Percentiles rank a stretch among this genome's conserved stretches.
Conservation (phyloP, 2,797 vertebrate species). For the Enteromius mattozi region DNA sequence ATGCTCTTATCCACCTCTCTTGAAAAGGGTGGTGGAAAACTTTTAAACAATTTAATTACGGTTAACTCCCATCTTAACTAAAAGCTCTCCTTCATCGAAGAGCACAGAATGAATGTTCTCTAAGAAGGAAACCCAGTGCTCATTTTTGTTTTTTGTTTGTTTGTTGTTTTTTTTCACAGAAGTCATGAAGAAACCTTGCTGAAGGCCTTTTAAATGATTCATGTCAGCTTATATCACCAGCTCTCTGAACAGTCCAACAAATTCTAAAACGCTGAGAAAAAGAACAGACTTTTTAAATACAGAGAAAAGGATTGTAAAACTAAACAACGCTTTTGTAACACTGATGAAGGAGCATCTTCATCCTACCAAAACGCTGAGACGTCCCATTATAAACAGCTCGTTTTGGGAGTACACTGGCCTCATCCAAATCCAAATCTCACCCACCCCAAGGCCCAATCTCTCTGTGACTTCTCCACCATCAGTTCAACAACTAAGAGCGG, state of each 20-base stretch:
- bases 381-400: constrained; percentile 45
- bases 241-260: constrained; percentile 54
- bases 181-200: constrained; percentile 68
- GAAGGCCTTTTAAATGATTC: constrained; percentile 57
- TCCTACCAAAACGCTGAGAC: constrained; percentile 64
- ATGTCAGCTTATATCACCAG: constrained; percentile 34
- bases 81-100: constrained; percentile 69
- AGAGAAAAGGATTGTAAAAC: constrained; percentile 47
- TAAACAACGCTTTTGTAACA: constrained; percentile 68
- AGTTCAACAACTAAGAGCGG: constrained; percentile 82
- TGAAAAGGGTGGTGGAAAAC: constrained; percentile 68
- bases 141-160: constrained; percentile 55
- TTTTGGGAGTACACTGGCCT: constrained; percentile 29
- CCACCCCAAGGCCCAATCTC: background rate
- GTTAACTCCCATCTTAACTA: constrained; percentile 57
- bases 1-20: constrained; percentile 70
- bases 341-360: constrained; percentile 77
- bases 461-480: constrained; percentile 47
- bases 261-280: constrained; percentile 52
- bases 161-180: constrained; percentile 65
- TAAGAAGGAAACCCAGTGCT: constrained; percentile 75
- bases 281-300: constrained; percentile 60
- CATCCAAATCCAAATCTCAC: constrained; percentile 60
- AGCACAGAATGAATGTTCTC: constrained; percentile 67
- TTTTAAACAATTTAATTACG: constrained; percentile 62